A percentile compares a stretch with the other conserved stretches of the same genome.
phyloP scores from a whole-genome alignment of 2,113 vertebrate genomes.

The Centropristis striata region DNA sequence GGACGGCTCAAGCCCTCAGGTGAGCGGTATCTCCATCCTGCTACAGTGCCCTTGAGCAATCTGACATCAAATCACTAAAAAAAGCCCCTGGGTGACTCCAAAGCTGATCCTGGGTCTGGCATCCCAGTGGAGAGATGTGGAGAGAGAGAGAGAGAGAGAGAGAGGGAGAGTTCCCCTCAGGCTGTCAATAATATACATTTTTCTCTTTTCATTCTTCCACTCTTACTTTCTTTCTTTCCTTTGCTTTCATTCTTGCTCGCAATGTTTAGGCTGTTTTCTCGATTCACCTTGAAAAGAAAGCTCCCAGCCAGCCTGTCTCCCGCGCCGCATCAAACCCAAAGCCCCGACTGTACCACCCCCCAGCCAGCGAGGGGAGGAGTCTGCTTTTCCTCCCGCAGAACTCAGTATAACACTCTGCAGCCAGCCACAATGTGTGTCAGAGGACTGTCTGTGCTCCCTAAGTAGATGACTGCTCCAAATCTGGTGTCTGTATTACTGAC shows the following conservation, averaged over 20 bases:
- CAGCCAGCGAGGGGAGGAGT: slow-evolving; percentile 76
- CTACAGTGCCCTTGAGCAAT: slow-evolving; percentile 52
- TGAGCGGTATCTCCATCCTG: slow-evolving; percentile 12
- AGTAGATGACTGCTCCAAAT: slow-evolving; percentile 80
- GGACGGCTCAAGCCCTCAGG: not conserved
- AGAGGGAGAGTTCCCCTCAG: not conserved
- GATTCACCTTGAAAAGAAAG: slow-evolving; percentile 77
- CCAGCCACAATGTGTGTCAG: slow-evolving; percentile 80
- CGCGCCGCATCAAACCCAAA: slow-evolving; percentile 65
- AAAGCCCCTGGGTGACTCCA: slow-evolving; percentile 2
- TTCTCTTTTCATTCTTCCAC: not conserved
- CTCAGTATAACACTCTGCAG: slow-evolving; percentile 74
- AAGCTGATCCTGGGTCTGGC: slow-evolving; percentile 33
- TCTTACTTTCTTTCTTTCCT: not conserved
- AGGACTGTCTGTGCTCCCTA: slow-evolving; percentile 80
- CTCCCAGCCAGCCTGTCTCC: slow-evolving; percentile 67
- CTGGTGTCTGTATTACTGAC: slow-evolving; percentile 74
- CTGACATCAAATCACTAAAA: slow-evolving; percentile 25
- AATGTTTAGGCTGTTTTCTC: slow-evolving; percentile 60
- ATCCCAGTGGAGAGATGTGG: slow-evolving; percentile 38
- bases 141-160: not conserved
- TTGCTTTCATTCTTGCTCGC: slow-evolving; percentile 15
- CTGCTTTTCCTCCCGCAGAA: slow-evolving; percentile 57
- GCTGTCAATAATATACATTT: slow-evolving; percentile 16
- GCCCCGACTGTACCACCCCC: slow-evolving; percentile 50